Base-by-base conservation (phyloP, 2,888 invertebrate species). In the Eristalis arbustorum region DNA sequence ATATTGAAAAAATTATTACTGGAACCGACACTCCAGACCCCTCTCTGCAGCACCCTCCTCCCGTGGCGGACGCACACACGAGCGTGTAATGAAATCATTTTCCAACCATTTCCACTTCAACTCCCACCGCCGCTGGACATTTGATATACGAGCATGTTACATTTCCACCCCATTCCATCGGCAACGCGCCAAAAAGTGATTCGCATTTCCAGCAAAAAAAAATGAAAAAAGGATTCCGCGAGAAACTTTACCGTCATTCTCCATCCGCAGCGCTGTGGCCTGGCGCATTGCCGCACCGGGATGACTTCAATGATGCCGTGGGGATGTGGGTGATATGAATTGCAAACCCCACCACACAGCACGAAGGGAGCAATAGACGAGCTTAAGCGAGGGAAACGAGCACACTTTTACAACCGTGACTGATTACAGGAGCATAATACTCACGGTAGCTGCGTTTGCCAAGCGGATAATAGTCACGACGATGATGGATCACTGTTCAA, bases 321-420 rank as follows among this genome's bases (percentile, higher is more conserved):
- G 14, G 28, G 10, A 13, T 1, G 56, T 25, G 22, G 56, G 57
- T 57, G 68, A 57, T 57, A n/a, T n/a, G n/a, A n/a, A n/a, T 34
- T 37, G 37, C 2, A 34, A 59, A 37, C 40, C 14, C 22, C 57
- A 8, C 0, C 31, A 0, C 18, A 10, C 56, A 56, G 28, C 25
- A 40, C 56, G 28, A 22, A n/a, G 34, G 23, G 34, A 18, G 57
- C 34, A 42, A 61, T 71, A 63, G 63, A 78, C 63, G 77, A 63
- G 49, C 57, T 78, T 72, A 73, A 79, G 34, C 64, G 66, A 59
- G 34, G 71, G 34, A 40, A 66, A 59, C 64, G 31, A 57, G 64
- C 66, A 66, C 71, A 71, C 64, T 66, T 78, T 77, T 67, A 68
- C 56, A 56, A 68, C 67, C 31, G 56, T 69, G 69, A 69, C 69